Conservation (phyloP, 2,888 invertebrate species). For the Rhabditophanes sp. region DNA sequence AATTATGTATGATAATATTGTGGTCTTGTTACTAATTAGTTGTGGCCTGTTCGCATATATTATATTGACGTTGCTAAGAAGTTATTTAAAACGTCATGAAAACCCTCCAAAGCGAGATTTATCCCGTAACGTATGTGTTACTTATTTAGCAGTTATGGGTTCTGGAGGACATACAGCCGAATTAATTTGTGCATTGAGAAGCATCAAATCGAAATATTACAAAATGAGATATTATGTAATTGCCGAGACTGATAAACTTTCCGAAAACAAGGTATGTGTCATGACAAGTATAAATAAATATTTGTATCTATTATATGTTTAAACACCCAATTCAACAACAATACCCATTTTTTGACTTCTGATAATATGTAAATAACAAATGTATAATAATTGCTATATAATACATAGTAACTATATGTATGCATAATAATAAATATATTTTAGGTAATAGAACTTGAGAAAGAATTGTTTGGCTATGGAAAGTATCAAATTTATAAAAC, state of each 20-base stretch:
- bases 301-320: background rate
- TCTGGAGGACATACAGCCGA: constrained; percentile 87
- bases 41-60: too few relatives aligned
- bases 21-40: too few relatives aligned
- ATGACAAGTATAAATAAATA: background rate
- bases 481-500: constrained; percentile 49
- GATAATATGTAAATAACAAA: too few relatives aligned
- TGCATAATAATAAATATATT: too few relatives aligned
- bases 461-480: constrained; percentile 4
- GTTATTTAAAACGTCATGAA: too few relatives aligned
- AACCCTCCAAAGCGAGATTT: too few relatives aligned
- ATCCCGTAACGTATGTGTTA: too few relatives aligned
- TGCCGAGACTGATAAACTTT: constrained; percentile 45
- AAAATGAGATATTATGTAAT: constrained; percentile 23
- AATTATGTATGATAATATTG: too few relatives aligned
- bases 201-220: constrained; percentile 45
- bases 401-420: too few relatives aligned
- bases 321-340: constrained; percentile 1
- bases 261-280: constrained; percentile 21
- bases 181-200: constrained; percentile 60
- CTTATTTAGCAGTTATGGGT: too few relatives aligned
- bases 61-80: too few relatives aligned
- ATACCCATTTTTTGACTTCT: background rate
- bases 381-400: too few relatives aligned
- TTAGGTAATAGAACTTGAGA: constrained; percentile 17